Conservation (phyloP, 2,113 vertebrate genomes). For the Crypturellus undulatus region DNA sequence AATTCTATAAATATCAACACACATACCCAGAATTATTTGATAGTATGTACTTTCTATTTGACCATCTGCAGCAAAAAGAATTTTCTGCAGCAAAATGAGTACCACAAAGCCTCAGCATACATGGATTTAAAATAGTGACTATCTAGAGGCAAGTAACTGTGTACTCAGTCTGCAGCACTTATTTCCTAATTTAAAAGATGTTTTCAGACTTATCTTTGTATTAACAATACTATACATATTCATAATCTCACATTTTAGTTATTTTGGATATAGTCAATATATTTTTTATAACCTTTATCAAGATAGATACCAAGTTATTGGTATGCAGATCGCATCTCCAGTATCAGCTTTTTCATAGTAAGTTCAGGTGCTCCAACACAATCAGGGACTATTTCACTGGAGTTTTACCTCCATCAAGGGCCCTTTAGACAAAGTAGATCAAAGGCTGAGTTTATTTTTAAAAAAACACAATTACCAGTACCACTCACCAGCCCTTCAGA, state of each 20-base stretch:
- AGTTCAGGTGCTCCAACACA: neutral
- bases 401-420: neutral
- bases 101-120: neutral
- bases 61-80: neutral
- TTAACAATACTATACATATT: constrained; percentile 44
- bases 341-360: neutral
- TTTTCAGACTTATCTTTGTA: constrained; percentile 27
- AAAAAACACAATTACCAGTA: neutral
- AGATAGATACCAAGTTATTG: neutral
- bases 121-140: neutral
- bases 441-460: neutral
- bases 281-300: no score
- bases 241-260: neutral
- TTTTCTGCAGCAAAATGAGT: neutral
- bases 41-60: neutral
- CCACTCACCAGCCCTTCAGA: neutral
- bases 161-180: neutral
- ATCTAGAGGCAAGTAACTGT: neutral
- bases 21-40: no score
- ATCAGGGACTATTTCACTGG: neutral
- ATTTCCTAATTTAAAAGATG: neutral
- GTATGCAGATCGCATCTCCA: neutral
- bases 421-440: neutral
- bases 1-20: neutral
- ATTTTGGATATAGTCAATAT: neutral